Percentiles rank a stretch among this genome's conserved stretches.
Evolutionary conservation across 2,888 invertebrate species (phyloP).

Genomic region (Pterostichus niger): DNA sequence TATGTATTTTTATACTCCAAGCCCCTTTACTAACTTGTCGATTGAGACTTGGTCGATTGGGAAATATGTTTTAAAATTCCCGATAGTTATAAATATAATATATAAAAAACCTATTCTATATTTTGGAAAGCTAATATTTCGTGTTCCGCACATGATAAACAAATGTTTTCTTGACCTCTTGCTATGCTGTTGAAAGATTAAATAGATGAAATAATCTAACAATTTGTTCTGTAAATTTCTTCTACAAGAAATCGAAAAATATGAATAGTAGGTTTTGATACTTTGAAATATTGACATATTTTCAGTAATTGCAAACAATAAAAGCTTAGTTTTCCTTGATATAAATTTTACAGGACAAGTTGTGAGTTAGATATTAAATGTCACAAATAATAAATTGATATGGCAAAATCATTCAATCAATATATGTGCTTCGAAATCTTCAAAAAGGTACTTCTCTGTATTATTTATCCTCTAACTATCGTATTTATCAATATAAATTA

Average conservation of each 20-base stretch:
- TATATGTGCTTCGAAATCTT: constrained; percentile 44
- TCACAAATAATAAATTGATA: constrained; percentile 28
- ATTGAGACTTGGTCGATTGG: too few species aligned
- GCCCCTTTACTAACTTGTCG: constrained; percentile 26
- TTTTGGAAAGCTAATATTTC: constrained; percentile 52
- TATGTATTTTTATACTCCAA: constrained; percentile 64
- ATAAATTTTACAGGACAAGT: constrained; percentile 31
- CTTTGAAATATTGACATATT: constrained; percentile 9
- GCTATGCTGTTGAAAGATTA: constrained; percentile 48
- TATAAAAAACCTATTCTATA: constrained; percentile 36
- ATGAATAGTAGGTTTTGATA: neutral
- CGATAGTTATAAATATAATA: constrained; percentile 40
- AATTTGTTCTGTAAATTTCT: constrained; percentile 29
- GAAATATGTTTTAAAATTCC: constrained; percentile 44
- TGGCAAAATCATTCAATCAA: constrained; percentile 41
- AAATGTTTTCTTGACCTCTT: constrained; percentile 49
- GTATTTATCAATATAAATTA: constrained; percentile 10
- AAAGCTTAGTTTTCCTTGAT: constrained; percentile 5
- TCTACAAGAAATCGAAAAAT: neutral
- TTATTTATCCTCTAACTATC: constrained; percentile 28
- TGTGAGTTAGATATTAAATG: constrained; percentile 14
- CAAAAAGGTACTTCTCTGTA: constrained; percentile 26
- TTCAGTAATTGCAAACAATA: constrained; percentile 1
- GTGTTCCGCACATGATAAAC: constrained; percentile 33
- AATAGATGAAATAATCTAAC: constrained; percentile 23